A percentile compares a stretch with the other conserved stretches of the same genome.
Evolutionary conservation across 2,113 vertebrate species (phyloP).

Genomic region (Baryphthengus martii): DNA sequence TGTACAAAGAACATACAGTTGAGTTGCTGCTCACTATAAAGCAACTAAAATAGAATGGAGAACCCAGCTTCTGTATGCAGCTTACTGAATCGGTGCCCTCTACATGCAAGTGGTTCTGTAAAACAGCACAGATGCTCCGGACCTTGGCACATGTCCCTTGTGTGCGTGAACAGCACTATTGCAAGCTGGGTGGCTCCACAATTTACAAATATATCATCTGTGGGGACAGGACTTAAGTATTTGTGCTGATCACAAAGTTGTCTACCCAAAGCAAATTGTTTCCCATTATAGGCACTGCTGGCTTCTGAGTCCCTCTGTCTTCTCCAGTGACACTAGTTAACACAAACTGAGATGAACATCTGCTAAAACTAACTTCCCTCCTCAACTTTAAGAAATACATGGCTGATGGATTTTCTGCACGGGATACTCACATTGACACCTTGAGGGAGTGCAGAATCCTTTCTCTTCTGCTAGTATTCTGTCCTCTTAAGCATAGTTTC

Average conservation of each 20-base stretch:
- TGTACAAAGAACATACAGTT: background rate
- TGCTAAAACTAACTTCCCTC: background rate
- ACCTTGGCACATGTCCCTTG: background rate
- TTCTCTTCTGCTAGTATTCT: background rate
- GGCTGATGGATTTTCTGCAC: background rate
- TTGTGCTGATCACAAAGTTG: background rate
- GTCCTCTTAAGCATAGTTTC: background rate
- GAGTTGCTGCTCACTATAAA: background rate
- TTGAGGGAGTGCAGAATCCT: background rate
- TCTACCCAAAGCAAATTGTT: background rate
- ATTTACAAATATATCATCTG: rapidly evolving
- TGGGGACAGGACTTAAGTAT: background rate
- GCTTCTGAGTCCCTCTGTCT: background rate
- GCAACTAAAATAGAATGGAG: background rate
- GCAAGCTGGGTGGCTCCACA: background rate
- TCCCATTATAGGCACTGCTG: background rate
- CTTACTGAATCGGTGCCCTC: background rate
- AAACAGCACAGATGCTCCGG: background rate
- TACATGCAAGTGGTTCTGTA: background rate
- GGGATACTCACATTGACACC: background rate
- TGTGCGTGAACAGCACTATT: no score
- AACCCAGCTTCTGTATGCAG: background rate
- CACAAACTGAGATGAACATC: background rate
- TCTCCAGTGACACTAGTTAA: background rate
- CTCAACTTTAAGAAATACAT: background rate